Conservation (phyloP, 2,888 invertebrate genomes). For the Eilema caniola region DNA sequence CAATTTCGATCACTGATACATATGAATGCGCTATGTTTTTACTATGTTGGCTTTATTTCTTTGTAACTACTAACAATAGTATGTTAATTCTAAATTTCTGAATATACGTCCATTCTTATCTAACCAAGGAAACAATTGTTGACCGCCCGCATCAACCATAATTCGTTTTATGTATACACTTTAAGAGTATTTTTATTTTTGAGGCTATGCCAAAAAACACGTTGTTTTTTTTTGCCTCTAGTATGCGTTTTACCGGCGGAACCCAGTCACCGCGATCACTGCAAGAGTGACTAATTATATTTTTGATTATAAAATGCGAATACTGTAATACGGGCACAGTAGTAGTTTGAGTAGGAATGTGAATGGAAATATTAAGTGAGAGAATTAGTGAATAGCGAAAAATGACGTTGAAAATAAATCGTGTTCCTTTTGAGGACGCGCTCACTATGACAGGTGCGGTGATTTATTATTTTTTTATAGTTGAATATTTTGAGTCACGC, state of each 20-base stretch:
- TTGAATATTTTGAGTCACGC: too few species aligned
- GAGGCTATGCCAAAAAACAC: neutral
- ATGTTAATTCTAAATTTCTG: too few species aligned
- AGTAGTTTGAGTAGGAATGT: neutral
- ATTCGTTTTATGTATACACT: neutral
- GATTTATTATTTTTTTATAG: neutral
- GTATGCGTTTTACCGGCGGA: neutral
- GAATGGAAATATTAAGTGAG: neutral
- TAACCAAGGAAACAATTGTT: neutral
- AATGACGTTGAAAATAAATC: constrained; percentile 57
- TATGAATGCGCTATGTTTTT: too few species aligned
- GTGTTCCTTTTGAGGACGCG: constrained; percentile 67
- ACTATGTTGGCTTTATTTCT: too few species aligned
- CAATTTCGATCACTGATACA: too few species aligned
- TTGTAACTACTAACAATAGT: too few species aligned
- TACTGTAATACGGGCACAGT: constrained; percentile 11
- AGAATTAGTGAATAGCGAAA: constrained; percentile 6
- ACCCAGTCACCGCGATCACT: constrained; percentile 1
- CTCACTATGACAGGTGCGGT: constrained; percentile 64
- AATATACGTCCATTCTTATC: neutral
- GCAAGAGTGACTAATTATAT: constrained; percentile 3
- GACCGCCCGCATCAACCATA: neutral
- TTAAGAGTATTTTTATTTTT: neutral
- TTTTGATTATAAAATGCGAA: constrained; percentile 24
- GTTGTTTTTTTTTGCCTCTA: neutral